phyloP scores from a whole-genome alignment of 2,797 vertebrate genomes.

The Chiroxiphia lanceolata region DNA sequence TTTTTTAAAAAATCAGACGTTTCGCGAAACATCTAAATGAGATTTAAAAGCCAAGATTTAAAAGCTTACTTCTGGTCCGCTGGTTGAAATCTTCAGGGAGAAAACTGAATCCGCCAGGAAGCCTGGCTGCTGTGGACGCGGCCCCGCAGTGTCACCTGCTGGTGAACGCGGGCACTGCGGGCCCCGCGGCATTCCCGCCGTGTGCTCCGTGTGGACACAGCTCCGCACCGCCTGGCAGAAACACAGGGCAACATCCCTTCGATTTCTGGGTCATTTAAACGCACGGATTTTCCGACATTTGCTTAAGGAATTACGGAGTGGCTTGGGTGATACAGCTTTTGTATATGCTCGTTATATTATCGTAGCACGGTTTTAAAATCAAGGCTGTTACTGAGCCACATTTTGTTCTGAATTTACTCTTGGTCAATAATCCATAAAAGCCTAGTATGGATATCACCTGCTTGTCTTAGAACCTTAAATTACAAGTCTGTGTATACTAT shows the following conservation, averaged over 20 bases:
- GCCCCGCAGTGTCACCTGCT: not conserved
- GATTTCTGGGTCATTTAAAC: accelerated
- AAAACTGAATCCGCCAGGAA: accelerated
- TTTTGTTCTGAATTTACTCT: not conserved
- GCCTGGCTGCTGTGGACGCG: accelerated
- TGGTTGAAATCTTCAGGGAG: too few relatives aligned
- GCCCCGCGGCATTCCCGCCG: not conserved
- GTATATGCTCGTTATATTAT: not conserved
- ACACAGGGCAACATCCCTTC: accelerated
- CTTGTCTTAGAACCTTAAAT: not conserved
- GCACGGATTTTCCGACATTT: accelerated
- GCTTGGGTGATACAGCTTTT: not conserved
- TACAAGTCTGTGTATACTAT: not conserved
- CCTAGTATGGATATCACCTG: not conserved
- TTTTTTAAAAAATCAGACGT: too few relatives aligned
- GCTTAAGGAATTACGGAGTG: accelerated
- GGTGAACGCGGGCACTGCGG: not conserved
- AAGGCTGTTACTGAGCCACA: not conserved
- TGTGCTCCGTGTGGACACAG: too few relatives aligned
- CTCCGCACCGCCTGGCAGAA: too few relatives aligned
- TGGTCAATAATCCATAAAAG: not conserved
- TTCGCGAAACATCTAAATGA: not conserved
- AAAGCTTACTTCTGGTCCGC: accelerated
- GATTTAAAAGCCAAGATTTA: not conserved
- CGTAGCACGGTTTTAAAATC: not conserved